Conservation (phyloP, 2,888 invertebrate species). For the Anticlea derivata region DNA sequence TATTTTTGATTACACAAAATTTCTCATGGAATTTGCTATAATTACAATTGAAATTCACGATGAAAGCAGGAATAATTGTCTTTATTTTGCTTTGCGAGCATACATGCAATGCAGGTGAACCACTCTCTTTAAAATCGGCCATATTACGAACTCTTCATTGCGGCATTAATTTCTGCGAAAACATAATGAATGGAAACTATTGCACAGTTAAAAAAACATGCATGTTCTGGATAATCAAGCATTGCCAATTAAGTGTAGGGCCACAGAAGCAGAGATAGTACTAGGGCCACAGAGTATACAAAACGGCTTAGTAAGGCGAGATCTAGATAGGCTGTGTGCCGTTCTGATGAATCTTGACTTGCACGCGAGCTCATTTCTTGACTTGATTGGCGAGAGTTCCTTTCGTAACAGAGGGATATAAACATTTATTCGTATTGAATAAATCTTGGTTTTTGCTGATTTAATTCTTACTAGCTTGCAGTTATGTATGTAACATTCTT, state of each 20-base stretch:
- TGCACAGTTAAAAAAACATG: conserved; percentile 32
- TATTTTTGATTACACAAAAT: too few relatives aligned
- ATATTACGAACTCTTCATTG: conserved; percentile 2
- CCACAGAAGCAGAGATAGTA: conserved; percentile 1
- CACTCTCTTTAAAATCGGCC: not conserved
- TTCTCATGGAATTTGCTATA: too few relatives aligned
- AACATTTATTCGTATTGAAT: conserved; percentile 14
- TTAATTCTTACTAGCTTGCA: not conserved
- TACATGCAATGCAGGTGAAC: too few relatives aligned
- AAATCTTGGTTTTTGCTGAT: conserved; percentile 5
- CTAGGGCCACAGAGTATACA: conserved; percentile 15
- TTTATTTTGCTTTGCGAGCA: too few relatives aligned
- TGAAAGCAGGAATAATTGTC: too few relatives aligned
- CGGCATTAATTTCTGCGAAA: conserved; percentile 6
- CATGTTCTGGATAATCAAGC: conserved; percentile 48
- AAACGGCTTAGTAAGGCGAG: conserved; percentile 55
- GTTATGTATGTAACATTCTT: too few relatives aligned
- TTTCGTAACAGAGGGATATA: conserved; percentile 30
- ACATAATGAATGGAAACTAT: conserved; percentile 31
- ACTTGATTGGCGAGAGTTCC: conserved; percentile 38
- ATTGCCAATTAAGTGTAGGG: conserved; percentile 63
- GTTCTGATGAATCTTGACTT: conserved; percentile 57
- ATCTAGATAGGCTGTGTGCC: conserved; percentile 60
- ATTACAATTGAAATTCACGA: too few relatives aligned
- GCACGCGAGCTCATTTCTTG: conserved; percentile 61